Evolutionary conservation across 2,113 vertebrate genomes (phyloP).

Genomic region (Heptranchias perlo): DNA sequence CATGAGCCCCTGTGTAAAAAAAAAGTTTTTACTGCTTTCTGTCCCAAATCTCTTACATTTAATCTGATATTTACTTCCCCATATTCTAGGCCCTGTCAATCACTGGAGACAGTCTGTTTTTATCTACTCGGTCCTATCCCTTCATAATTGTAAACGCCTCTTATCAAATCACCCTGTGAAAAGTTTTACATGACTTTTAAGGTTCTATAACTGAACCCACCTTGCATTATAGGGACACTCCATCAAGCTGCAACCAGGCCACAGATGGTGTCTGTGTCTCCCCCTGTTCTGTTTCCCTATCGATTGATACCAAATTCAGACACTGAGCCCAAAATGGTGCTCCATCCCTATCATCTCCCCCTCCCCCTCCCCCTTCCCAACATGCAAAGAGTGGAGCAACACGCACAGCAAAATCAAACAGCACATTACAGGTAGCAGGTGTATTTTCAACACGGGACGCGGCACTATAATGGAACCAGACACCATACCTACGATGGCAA

Average conservation of each 20-base stretch:
- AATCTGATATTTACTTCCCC: too few relatives aligned
- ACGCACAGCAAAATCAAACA: background rate
- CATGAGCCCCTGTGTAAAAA: too few relatives aligned
- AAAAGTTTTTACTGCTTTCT: too few relatives aligned
- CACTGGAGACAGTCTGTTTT: background rate
- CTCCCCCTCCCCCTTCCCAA: background rate
- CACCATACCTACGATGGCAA: conserved; percentile 62
- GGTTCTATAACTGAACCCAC: background rate
- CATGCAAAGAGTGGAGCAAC: background rate
- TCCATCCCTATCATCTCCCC: background rate
- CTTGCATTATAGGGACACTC: background rate
- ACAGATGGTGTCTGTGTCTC: background rate
- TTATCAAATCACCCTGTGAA: background rate
- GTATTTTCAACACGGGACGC: background rate
- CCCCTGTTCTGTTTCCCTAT: background rate
- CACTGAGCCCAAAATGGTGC: background rate
- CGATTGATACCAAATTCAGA: background rate
- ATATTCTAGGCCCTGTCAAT: background rate
- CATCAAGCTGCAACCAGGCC: background rate
- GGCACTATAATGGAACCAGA: background rate
- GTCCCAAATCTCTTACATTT: too few relatives aligned
- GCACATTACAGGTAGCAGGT: background rate
- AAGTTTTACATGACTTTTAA: background rate
- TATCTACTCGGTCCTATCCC: background rate
- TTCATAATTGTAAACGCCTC: background rate